These are phyloP conservation scores for Mesitornis unicolor DNA, from an alignment of 2,113 vertebrate species.

Conservation along the genomic window DNA sequence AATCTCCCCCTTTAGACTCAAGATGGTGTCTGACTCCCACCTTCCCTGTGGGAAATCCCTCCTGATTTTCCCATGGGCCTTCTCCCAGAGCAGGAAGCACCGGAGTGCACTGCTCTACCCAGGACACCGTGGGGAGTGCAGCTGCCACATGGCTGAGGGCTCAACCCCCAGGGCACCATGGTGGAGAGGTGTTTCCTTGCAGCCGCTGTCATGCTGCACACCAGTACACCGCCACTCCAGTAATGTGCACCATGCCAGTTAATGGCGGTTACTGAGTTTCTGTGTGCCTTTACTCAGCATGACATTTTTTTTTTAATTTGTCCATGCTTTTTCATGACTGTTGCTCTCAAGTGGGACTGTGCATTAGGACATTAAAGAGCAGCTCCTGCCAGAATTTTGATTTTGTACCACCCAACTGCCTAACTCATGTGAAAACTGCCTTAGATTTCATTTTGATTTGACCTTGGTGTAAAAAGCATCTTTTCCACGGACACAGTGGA, in stretches of 20 bases:
- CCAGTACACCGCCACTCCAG: neutral
- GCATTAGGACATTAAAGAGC: neutral
- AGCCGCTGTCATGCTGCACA: neutral
- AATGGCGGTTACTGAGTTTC: neutral
- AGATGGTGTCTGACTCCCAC: neutral
- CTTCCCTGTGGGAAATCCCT: neutral
- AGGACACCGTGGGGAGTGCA: neutral
- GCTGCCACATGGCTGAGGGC: neutral
- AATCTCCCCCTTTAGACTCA: neutral
- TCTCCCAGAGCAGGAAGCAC: neutral
- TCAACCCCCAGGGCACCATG: accelerated
- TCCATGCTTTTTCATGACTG: neutral
- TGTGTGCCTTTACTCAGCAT: neutral
- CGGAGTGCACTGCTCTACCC: accelerated
- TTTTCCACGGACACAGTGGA: neutral
- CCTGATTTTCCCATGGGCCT: neutral
- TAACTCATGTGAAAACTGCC: neutral
- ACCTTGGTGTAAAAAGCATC: neutral
- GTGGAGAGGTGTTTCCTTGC: neutral
- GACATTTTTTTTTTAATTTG: neutral
- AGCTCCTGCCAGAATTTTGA: neutral
- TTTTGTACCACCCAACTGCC: neutral
- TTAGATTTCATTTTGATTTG: neutral
- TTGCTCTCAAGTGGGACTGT: neutral
- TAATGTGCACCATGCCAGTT: neutral